Conservation (phyloP, 2,113 vertebrate species). For the Eleginops maclovinus region DNA sequence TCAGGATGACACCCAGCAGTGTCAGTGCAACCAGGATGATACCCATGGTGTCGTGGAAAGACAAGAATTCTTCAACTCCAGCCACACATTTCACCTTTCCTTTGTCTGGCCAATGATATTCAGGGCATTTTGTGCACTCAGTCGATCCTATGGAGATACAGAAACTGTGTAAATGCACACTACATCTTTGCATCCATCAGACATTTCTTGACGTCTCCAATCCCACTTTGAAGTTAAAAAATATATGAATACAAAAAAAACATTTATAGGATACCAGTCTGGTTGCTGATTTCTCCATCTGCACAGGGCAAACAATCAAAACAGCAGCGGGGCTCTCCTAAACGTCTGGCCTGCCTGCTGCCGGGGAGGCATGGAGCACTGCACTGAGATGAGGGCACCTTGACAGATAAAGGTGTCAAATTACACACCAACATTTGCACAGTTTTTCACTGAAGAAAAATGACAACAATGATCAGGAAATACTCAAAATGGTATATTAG, state of each 20-base stretch:
- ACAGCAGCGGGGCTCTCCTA: slow-evolving; percentile 78
- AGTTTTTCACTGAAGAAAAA: background rate
- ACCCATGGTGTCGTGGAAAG: slow-evolving; percentile 81
- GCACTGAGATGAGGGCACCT: slow-evolving; percentile 82
- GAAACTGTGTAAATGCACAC: background rate
- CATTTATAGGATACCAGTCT: slow-evolving; percentile 61
- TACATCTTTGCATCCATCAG: background rate
- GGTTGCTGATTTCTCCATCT: slow-evolving; percentile 82
- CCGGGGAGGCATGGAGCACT: slow-evolving; percentile 75
- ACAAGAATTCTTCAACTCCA: slow-evolving; percentile 81
- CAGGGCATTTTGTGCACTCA: slow-evolving; percentile 80
- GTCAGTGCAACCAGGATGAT: slow-evolving; percentile 75
- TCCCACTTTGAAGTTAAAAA: background rate
- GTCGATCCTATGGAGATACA: slow-evolving; percentile 69
- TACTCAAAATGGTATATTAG: background rate
- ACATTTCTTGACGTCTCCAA: background rate
- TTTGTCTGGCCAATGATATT: slow-evolving; percentile 80
- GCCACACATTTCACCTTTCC: slow-evolving; percentile 74
- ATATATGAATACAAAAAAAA: background rate
- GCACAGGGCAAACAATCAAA: slow-evolving; percentile 84
- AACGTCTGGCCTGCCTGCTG: slow-evolving; percentile 73
- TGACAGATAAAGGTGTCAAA: background rate
- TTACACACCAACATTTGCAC: background rate
- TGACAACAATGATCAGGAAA: background rate
- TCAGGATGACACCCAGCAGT: slow-evolving; percentile 73